Base-by-base conservation (phyloP, 2,888 invertebrate species). In the Diaprepes abbreviatus region DNA sequence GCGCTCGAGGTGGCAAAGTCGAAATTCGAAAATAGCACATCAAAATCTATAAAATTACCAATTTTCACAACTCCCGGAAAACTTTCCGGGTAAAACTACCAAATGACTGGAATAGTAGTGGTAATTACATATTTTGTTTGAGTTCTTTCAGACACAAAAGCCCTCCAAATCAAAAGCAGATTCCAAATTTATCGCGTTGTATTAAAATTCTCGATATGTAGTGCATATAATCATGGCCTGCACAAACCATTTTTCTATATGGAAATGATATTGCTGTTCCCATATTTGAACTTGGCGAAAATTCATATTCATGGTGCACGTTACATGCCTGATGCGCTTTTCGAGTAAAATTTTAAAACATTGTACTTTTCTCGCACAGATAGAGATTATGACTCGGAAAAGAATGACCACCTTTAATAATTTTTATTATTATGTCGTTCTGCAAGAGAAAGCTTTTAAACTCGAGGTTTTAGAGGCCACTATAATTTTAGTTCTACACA, bases 251-350 rank as follows among this genome's bases (percentile, higher is more conserved):
- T 38, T 63, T 31, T 35, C 63, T 63, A n/a, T 36, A 63, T 50
- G 28, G 31, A 63, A 63, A 52, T 52, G 33, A 38, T 52, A 36
- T 63, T 50, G 52, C 63, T n/a, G 16, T 36, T 38, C 33, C 28
- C 38, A 52, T 63, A 63, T 63, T 63, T 63, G 52, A 48, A 63
- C 52, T 52, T 28, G 52, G 52, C 50, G 14, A 19, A 52, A 63
- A 63, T 63, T 63, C 40, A 63, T 63, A 63, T 63, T 60, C 60
- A 63, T 52, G 24, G 36, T 63, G 52, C 50, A 63, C 28, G 36
- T 40, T 35, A 40, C 28, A 52, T 45, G 45, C 60, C 48, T 21
- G 45, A 60, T 60, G 60, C 50, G 52, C 38, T 63, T 36, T 52
- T 14, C 16, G 48, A 40, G 52, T 19, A 38, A 52, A 52, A 40